Base-by-base conservation (phyloP, 2,113 vertebrate species). In the Leptobrachium ailaonicum region DNA sequence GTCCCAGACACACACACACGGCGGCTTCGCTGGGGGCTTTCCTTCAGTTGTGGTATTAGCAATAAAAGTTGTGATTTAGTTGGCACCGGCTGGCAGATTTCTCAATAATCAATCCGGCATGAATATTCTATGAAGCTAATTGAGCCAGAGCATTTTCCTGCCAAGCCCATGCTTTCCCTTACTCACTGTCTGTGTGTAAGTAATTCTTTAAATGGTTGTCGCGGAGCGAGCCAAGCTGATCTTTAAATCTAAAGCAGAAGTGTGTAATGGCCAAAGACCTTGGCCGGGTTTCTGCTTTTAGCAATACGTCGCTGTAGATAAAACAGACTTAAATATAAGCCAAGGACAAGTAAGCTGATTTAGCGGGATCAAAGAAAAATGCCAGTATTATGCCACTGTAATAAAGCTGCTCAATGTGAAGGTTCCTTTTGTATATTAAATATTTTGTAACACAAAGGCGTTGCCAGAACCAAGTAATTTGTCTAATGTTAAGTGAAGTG, bases 141-240 rank as follows among this genome's bases (percentile, higher is more conserved):
- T 80, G 63, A 68, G 79, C 79, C 79, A 80, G 45, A 80, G 54
- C 10, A 42, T 74, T 32, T 12, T 12, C 54, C 40, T 68, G 79
- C 79, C 79, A 80, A 73, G 71, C 47, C 75, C 74, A 74, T 80
- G 66, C 79, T 80, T 80, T 71, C 71, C 78, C 71, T 74, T 74
- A 62, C 78, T 80, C 64, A 74, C 78, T 80, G 79, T 80, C 79
- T 80, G 74, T 80, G 79, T 74, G 64, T 69, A 80, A 80, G 79
- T 75, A 67, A 74, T 80, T 80, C 79, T 80, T 75, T 80, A 75
- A 80, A 80, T 75, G 79, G 71, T 75, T 75, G 79, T 80, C 79
- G 69, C 79, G 62, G 45, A 60, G 11, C 32, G 72, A 69, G 79
- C 79, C 79, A 80, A 80, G 72, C 7, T 8, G 66, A 66, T 80